These are phyloP conservation scores for Urophycis tenuis DNA, from an alignment of 2,797 vertebrate species.

Conservation along the genomic window DNA sequence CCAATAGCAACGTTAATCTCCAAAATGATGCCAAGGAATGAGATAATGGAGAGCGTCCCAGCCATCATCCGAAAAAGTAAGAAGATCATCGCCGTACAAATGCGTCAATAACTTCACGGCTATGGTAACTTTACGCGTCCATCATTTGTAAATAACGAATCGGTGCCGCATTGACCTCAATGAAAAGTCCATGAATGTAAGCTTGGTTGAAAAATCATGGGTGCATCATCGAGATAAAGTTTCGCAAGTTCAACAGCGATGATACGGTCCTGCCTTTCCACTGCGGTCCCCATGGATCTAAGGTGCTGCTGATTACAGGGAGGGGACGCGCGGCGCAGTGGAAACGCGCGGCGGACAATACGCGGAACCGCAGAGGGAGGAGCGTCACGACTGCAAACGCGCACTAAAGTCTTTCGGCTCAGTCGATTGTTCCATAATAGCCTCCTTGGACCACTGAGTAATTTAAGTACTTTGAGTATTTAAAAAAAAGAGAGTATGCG, in stretches of 20 bases:
- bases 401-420: too few species aligned
- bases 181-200: neutral
- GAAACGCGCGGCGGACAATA: neutral
- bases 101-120: neutral
- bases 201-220: neutral
- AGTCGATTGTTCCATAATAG: neutral
- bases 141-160: neutral
- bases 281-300: neutral
- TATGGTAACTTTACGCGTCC: neutral
- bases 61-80: constrained; percentile 62
- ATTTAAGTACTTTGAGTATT: neutral
- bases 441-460: neutral
- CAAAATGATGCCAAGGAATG: constrained; percentile 53
- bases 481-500: neutral
- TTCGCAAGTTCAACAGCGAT: neutral
- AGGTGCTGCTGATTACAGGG: neutral
- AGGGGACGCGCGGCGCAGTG: neutral
- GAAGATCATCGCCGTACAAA: neutral
- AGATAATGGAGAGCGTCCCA: constrained; percentile 46
- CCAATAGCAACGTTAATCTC: constrained; percentile 54
- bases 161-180: neutral
- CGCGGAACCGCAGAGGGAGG: neutral
- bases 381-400: neutral
- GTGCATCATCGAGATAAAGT: neutral
- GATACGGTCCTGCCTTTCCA: neutral